phyloP scores from a whole-genome alignment of 1,140 invertebrate genomes.

The Drosophila mayri region DNA sequence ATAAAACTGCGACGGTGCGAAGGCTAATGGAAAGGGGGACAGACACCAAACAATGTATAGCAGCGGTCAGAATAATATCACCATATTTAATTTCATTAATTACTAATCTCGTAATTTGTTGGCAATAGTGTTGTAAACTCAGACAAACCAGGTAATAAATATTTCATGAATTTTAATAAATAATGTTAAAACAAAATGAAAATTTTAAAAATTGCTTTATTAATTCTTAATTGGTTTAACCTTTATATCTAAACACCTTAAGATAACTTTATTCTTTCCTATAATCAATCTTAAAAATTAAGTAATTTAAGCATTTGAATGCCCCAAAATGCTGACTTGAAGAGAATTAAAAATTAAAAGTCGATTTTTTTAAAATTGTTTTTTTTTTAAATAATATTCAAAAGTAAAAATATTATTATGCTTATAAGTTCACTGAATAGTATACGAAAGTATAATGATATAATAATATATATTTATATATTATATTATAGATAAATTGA shows the following conservation, averaged over 20 bases:
- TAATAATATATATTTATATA: background rate
- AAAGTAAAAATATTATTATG: no score
- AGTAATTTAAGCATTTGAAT: no score
- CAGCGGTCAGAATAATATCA: slow-evolving; percentile 12
- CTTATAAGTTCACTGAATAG: background rate
- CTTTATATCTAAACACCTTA: no score
- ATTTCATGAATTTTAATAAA: background rate
- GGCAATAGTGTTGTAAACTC: background rate
- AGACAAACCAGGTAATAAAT: slow-evolving; percentile 7
- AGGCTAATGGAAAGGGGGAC: slow-evolving; percentile 32
- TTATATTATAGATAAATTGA: background rate
- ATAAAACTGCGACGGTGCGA: slow-evolving; percentile 39
- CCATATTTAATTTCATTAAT: background rate
- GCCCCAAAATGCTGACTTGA: no score
- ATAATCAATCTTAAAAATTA: no score
- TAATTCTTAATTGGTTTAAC: no score
- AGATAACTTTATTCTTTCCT: no score
- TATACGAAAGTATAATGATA: background rate
- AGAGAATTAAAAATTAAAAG: no score
- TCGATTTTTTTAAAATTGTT: background rate
- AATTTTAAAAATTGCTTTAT: no score
- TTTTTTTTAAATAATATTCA: no score
- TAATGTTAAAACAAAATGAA: background rate
- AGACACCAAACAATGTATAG: background rate
- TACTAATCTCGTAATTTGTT: background rate